Conservation (phyloP, 2,888 invertebrate genomes). For the Nebria salina region DNA sequence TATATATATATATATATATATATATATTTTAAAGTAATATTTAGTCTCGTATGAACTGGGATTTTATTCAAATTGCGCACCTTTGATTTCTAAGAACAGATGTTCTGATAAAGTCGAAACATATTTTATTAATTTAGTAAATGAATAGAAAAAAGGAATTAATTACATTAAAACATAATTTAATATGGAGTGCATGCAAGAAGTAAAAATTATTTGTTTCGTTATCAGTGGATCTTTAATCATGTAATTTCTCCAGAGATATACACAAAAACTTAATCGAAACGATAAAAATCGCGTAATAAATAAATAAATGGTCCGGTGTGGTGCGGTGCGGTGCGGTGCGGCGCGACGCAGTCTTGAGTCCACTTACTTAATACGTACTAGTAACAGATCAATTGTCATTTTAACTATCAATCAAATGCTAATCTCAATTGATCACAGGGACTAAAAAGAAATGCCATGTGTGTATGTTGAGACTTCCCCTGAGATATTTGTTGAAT, state of each 20-base stretch:
- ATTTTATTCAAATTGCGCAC: no score
- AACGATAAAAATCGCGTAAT: neutral
- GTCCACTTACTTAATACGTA: neutral
- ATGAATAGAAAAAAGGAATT: neutral
- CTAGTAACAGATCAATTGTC: neutral
- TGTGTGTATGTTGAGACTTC: neutral
- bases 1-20: no score
- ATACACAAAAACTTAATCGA: neutral
- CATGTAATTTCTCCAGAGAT: neutral
- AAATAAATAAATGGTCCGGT: neutral
- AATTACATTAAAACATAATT: neutral
- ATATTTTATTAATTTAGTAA: neutral
- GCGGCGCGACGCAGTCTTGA: neutral
- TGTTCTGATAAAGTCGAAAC: neutral
- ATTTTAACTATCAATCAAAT: neutral
- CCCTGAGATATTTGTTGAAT: slow-evolving; percentile 34
- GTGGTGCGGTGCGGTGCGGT: no score
- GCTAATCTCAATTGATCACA: neutral
- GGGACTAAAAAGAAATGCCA: no score
- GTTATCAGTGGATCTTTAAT: neutral
- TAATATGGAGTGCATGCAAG: neutral
- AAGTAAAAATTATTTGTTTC: neutral
- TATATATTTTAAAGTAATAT: no score
- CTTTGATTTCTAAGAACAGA: neutral
- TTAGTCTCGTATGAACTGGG: no score